These are phyloP conservation scores for Oedothorax gibbosus DNA, from an alignment of 1,140 invertebrate species.

Conservation along the genomic window DNA sequence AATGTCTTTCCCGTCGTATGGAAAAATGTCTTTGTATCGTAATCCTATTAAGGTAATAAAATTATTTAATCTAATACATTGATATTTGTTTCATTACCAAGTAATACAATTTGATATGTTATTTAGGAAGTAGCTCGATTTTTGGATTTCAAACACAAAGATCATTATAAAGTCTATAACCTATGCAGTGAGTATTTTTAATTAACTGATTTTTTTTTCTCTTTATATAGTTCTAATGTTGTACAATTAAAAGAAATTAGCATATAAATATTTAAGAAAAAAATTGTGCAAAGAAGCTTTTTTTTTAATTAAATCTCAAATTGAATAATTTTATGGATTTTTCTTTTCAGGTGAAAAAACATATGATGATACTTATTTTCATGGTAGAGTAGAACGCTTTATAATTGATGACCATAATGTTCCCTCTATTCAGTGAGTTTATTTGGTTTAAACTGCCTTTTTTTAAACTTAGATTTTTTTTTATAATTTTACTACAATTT, in stretches of 20 bases:
- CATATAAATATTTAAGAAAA: too few relatives aligned
- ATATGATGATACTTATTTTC: constrained; percentile 74
- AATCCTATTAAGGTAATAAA: constrained; percentile 72
- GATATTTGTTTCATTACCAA: constrained; percentile 10
- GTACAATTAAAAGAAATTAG: not conserved
- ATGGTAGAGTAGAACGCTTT: constrained; percentile 72
- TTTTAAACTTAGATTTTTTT: not conserved
- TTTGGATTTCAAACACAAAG: constrained; percentile 73
- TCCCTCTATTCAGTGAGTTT: constrained; percentile 71
- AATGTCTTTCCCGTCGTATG: constrained; percentile 75
- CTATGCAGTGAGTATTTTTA: constrained; percentile 71
- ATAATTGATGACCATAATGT: constrained; percentile 77
- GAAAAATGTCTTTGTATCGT: constrained; percentile 73
- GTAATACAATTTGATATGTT: not conserved
- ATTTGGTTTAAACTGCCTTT: constrained; percentile 6
- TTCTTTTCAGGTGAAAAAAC: constrained; percentile 71
- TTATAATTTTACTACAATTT: not conserved
- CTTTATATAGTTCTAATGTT: not conserved
- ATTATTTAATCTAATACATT: not conserved
- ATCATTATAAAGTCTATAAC: constrained; percentile 76
- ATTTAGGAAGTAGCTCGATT: constrained; percentile 73
- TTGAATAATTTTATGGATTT: constrained; percentile 8
- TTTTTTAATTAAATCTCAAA: not conserved
- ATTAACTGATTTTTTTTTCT: not conserved
- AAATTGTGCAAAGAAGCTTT: not conserved